Evolutionary conservation across 2,113 vertebrate species (phyloP).

Genomic region (Xiphias gladius): DNA sequence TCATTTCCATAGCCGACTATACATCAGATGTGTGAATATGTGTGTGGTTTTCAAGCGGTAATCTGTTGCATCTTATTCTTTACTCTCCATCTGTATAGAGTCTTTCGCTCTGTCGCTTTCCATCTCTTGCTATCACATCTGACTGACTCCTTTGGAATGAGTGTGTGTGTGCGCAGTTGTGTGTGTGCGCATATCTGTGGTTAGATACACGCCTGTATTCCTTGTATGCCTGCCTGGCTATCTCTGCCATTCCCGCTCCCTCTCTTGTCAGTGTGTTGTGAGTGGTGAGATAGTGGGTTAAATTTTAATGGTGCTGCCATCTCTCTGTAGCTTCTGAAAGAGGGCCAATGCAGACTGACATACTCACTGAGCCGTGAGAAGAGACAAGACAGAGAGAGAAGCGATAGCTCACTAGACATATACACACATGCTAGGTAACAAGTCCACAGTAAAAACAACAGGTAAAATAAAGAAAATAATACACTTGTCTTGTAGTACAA

Average conservation of each 20-base stretch:
- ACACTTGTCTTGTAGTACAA: background rate
- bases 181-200: constrained; percentile 51
- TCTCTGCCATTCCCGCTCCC: constrained; percentile 52
- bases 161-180: constrained; percentile 29
- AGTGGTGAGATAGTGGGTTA: constrained; percentile 82
- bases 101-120: constrained; percentile 76
- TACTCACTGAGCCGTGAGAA: constrained; percentile 79
- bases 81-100: constrained; percentile 72
- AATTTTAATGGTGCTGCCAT: constrained; percentile 86
- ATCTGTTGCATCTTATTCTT: constrained; percentile 75
- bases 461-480: constrained; percentile 43
- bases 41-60: constrained; percentile 59
- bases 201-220: constrained; percentile 63
- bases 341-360: constrained; percentile 81
- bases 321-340: constrained; percentile 77
- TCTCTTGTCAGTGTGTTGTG: constrained; percentile 60
- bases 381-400: constrained; percentile 71
- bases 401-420: constrained; percentile 62
- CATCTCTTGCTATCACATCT: constrained; percentile 73
- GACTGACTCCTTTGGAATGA: constrained; percentile 58
- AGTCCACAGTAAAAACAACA: constrained; percentile 65
- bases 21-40: constrained; percentile 36
- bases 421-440: constrained; percentile 56
- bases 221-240: constrained; percentile 51
- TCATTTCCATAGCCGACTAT: constrained; percentile 62